These are phyloP conservation scores for crab-eating macaque (Macaca fascicularis) DNA, from an alignment of 2,113 vertebrate genomes.

Conservation along the genomic window DNA sequence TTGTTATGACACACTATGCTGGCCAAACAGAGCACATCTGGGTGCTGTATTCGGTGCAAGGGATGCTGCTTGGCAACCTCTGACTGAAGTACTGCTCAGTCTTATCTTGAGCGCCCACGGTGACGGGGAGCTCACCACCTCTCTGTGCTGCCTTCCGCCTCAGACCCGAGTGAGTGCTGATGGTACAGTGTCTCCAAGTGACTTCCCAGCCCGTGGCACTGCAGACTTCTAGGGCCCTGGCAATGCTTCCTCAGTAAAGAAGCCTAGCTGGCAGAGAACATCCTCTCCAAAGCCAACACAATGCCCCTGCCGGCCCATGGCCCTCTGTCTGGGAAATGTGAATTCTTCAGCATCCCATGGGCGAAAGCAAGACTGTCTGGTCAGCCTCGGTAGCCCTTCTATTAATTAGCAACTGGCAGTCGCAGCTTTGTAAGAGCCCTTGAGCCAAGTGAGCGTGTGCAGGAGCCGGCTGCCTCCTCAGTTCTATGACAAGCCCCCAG, in stretches of 20 bases:
- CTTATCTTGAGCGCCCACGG: not conserved
- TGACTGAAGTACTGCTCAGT: not conserved
- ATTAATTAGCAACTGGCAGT: slow-evolving; percentile 74
- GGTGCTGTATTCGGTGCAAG: not conserved
- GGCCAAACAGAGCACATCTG: not conserved
- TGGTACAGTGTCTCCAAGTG: not conserved
- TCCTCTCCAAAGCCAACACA: slow-evolving; percentile 57
- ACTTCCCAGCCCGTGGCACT: not conserved
- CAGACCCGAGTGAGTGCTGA: not conserved
- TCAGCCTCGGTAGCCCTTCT: slow-evolving; percentile 62
- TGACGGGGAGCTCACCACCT: not conserved
- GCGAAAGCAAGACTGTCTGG: slow-evolving; percentile 42
- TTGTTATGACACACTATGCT: not conserved
- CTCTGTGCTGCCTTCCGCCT: not conserved
- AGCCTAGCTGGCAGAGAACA: slow-evolving; percentile 57
- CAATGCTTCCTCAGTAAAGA: slow-evolving; percentile 43
- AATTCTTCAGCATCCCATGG: slow-evolving; percentile 60
- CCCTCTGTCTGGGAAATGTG: slow-evolving; percentile 39
- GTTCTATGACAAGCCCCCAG: not conserved
- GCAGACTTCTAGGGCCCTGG: slow-evolving; percentile 44
- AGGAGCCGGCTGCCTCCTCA: not conserved
- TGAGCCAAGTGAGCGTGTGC: not conserved
- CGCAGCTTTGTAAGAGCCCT: slow-evolving; percentile 35
- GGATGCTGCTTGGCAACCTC: slow-evolving; percentile 31
- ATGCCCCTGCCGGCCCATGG: slow-evolving; percentile 50